Base-by-base conservation (phyloP, 2,797 vertebrate species). In the Eupleurogrammus muticus region DNA sequence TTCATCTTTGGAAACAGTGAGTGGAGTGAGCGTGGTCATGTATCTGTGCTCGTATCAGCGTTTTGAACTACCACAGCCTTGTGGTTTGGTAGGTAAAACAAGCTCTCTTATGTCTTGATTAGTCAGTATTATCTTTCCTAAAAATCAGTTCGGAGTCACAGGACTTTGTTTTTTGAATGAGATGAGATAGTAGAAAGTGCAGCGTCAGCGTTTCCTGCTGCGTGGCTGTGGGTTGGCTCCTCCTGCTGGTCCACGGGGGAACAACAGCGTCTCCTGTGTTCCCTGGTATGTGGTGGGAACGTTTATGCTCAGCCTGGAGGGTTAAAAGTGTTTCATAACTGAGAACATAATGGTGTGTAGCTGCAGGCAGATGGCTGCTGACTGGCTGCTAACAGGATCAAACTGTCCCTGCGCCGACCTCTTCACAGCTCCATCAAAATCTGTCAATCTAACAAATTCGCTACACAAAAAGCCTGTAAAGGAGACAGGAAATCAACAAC, bases 121-220 rank as follows among this genome's bases (percentile, higher is more conserved):
- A 67, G 14, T 56, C 16, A 0, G n/a, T 11, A 23, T 36, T 66
- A 77, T 88, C 77, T 83, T 38, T 65, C 40, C 21, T 56, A 21
- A 70, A 73, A 75, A 82, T 75, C 83, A 56, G 57, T 73, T 54
- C 71, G 32, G 32, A 86, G 81, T 90, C 87, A 90, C 83, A 89
- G 82, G 86, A 89, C 49, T 4, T 68, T 59, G 57, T 52, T 56
- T 20, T 63, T 58, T 46, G 21, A 73, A 66, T 53, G 70, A 46
- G 48, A 63, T 4, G 11, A 67, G 57, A 63, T 71, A 70, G 77
- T 72, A 21, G 44, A 79, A 77, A 80, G 10, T 75, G 63, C 77
- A 16, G 20, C 0, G 59, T 83, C 77, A 73, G 72, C 65, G 0
- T 42, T 69, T 82, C 58, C 47, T 2, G 16, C 1, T 4, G 0